phyloP scores from a whole-genome alignment of 2,113 vertebrate genomes.

The Nibea albiflora region DNA sequence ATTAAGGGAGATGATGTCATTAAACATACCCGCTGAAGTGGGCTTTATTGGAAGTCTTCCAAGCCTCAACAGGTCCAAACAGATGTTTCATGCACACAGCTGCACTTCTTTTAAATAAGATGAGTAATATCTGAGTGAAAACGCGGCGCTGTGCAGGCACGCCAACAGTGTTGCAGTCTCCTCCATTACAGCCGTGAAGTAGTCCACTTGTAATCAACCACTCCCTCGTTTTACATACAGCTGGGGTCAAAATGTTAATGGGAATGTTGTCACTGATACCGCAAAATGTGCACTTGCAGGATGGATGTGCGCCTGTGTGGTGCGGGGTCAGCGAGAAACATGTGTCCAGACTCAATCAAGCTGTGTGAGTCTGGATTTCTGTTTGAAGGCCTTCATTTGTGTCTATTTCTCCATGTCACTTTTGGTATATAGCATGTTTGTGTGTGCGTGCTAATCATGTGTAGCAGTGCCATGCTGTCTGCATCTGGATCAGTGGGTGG shows the following conservation, averaged over 20 bases:
- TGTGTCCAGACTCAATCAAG: slow-evolving; percentile 2
- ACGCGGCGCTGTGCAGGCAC: slow-evolving; percentile 14
- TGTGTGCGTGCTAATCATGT: slow-evolving; percentile 9
- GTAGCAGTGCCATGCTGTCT: not conserved
- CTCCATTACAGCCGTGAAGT: slow-evolving; percentile 16
- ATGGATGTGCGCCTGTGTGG: slow-evolving; percentile 17
- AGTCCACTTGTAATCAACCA: slow-evolving; percentile 32
- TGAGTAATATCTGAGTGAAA: slow-evolving; percentile 51
- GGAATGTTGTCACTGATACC: slow-evolving; percentile 52
- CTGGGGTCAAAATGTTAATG: slow-evolving; percentile 53
- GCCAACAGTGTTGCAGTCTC: slow-evolving; percentile 16
- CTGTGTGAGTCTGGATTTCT: not conserved
- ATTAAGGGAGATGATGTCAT: not conserved
- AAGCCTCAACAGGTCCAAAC: slow-evolving; percentile 24
- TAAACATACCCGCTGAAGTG: not conserved
- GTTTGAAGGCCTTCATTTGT: slow-evolving; percentile 20
- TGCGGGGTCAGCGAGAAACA: slow-evolving; percentile 38
- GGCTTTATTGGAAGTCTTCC: not conserved
- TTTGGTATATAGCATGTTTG: not conserved
- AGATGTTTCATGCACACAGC: slow-evolving; percentile 45
- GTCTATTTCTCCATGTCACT: slow-evolving; percentile 16
- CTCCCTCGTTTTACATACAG: not conserved
- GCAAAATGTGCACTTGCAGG: not conserved
- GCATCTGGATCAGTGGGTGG: not conserved
- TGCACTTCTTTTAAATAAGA: slow-evolving; percentile 25